Evolutionary conservation across 2,113 vertebrate genomes (phyloP).

Genomic region (Centropristis striata): DNA sequence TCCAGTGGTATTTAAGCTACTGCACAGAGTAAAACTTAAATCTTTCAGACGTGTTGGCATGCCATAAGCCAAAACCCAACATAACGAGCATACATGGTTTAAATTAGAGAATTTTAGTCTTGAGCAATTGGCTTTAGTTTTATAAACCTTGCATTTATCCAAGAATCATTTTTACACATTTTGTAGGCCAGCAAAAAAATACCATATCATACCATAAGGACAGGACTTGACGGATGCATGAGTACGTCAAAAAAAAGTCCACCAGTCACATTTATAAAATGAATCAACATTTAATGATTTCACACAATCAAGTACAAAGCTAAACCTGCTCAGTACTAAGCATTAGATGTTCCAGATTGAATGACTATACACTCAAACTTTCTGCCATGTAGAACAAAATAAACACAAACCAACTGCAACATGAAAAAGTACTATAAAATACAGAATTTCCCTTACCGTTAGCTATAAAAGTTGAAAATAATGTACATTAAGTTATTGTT

Average conservation of each 20-base stretch:
- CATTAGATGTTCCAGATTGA: slow-evolving; percentile 34
- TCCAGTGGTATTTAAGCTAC: slow-evolving; percentile 8
- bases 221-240: slow-evolving; percentile 3
- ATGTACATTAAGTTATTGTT: slow-evolving; percentile 30
- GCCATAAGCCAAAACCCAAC: not conserved
- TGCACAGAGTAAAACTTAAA: not conserved
- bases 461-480: slow-evolving; percentile 49
- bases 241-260: slow-evolving; percentile 52
- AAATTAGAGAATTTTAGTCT: not conserved
- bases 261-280: slow-evolving; percentile 69
- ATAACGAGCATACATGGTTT: not conserved
- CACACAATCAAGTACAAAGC: slow-evolving; percentile 71
- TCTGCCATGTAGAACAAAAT: slow-evolving; percentile 46
- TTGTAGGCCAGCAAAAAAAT: not conserved
- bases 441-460: slow-evolving; percentile 19
- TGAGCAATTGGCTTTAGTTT: not conserved
- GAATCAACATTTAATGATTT: slow-evolving; percentile 79
- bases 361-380: slow-evolving; percentile 34
- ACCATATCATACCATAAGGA: no score
- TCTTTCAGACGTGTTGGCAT: slow-evolving; percentile 7
- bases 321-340: slow-evolving; percentile 45
- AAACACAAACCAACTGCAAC: slow-evolving; percentile 42
- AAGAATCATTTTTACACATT: not conserved
- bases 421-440: slow-evolving; percentile 45
- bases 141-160: no score